Evolutionary conservation across 2,113 vertebrate species (phyloP).

Genomic region (Capreolus pygargus): DNA sequence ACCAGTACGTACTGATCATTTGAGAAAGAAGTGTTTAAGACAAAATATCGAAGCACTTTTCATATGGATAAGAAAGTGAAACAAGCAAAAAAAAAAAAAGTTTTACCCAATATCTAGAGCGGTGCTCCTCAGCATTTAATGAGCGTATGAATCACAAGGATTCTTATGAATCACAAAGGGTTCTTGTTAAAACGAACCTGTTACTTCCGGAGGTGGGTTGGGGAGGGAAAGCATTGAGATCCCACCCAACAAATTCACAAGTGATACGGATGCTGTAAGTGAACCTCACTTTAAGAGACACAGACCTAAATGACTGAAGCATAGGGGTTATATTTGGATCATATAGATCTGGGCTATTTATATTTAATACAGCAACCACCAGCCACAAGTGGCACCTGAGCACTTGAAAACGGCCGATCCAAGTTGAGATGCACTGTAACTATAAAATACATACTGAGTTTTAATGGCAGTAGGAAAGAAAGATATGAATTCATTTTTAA

Average conservation of each 20-base stretch:
- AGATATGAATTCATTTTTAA: not conserved
- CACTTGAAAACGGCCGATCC: not conserved
- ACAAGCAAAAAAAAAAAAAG: not conserved
- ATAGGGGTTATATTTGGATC: not conserved
- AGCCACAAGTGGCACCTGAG: not conserved
- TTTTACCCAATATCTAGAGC: not conserved
- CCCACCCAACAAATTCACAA: not conserved
- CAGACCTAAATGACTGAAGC: not conserved
- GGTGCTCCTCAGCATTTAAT: not conserved
- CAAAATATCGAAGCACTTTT: conserved; percentile 17
- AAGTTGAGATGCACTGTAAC: not conserved
- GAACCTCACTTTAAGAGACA: not conserved
- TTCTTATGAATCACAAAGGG: not conserved
- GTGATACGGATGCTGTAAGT: not conserved
- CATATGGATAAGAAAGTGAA: not conserved
- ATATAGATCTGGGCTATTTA: not conserved
- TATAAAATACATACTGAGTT: not conserved
- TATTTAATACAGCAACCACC: not conserved
- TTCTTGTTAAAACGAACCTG: not conserved
- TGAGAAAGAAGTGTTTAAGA: not conserved
- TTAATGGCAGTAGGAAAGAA: not conserved
- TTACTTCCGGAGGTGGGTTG: not conserved
- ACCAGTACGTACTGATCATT: not conserved
- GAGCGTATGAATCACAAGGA: too few species aligned
- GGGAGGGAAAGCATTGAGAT: not conserved